These are phyloP conservation scores for Chondrosia reniformis DNA, from an alignment of 37 sponge, comb jelly and placozoan genomes.

Conservation along the genomic window DNA sequence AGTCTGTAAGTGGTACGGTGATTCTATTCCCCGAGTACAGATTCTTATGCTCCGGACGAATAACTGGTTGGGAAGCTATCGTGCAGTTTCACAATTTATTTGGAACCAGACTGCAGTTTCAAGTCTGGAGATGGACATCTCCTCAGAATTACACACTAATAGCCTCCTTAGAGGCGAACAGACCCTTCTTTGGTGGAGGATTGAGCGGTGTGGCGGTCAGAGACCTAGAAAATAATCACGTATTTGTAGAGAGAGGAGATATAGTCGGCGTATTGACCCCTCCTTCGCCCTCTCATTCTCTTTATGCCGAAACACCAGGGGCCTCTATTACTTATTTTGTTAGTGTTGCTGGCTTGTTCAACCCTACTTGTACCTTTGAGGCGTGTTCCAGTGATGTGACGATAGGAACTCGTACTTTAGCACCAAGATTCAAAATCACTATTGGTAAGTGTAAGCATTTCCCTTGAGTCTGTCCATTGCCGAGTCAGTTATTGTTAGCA, in stretches of 20 bases:
- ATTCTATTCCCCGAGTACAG: neutral
- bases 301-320: neutral
- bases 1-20: neutral
- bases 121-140: neutral
- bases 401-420: neutral
- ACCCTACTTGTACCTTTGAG: neutral
- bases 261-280: conserved; percentile 5
- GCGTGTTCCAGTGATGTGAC: neutral
- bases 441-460: neutral
- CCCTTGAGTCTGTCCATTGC: neutral
- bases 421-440: conserved; percentile 6
- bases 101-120: neutral
- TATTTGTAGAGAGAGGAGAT: conserved; percentile 3
- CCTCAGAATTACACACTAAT: neutral
- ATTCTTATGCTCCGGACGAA: conserved; percentile 6
- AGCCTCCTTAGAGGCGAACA: neutral
- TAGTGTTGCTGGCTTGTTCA: neutral
- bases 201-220: neutral
- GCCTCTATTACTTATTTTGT: neutral
- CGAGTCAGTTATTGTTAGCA: no score
- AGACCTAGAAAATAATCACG: neutral
- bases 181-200: neutral
- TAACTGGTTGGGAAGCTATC: neutral
- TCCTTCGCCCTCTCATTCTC: neutral
- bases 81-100: neutral